phyloP scores from a whole-genome alignment of 2,888 invertebrate species.

The Heliconius cydno region DNA sequence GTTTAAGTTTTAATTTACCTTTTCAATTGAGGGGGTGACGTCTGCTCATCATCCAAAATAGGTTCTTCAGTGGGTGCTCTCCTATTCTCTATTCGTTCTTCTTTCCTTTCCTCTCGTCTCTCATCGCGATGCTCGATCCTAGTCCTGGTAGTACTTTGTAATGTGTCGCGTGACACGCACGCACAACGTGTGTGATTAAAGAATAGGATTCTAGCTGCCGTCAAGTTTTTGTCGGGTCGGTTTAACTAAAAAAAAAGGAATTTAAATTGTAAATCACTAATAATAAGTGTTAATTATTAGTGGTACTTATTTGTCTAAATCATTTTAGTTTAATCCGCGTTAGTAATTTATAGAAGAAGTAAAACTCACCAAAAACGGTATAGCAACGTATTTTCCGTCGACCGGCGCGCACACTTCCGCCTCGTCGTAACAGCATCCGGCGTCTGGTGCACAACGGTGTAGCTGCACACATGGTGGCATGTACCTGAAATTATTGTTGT shows the following conservation, averaged over 20 bases:
- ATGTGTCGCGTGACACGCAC: slow-evolving; percentile 66
- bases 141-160: slow-evolving; percentile 56
- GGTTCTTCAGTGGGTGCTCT: slow-evolving; percentile 64
- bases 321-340: not conserved
- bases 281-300: too few species aligned
- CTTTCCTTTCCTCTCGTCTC: slow-evolving; percentile 47
- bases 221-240: slow-evolving; percentile 66
- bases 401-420: slow-evolving; percentile 90
- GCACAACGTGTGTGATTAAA: slow-evolving; percentile 76
- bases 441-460: slow-evolving; percentile 93
- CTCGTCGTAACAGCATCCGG: slow-evolving; percentile 92
- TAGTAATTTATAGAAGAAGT: not conserved
- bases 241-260: slow-evolving; percentile 58
- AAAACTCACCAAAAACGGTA: slow-evolving; percentile 91
- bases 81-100: slow-evolving; percentile 44
- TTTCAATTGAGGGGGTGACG: slow-evolving; percentile 68
- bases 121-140: slow-evolving; percentile 47
- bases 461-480: slow-evolving; percentile 93
- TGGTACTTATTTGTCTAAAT: too few species aligned
- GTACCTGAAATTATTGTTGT: slow-evolving; percentile 74
- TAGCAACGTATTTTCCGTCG: slow-evolving; percentile 86
- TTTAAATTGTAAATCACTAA: not conserved
- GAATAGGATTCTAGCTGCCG: slow-evolving; percentile 67
- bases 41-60: slow-evolving; percentile 60
- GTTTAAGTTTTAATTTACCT: slow-evolving; percentile 54